phyloP scores from a whole-genome alignment of 2,888 invertebrate species.

The Magallana nippona region DNA sequence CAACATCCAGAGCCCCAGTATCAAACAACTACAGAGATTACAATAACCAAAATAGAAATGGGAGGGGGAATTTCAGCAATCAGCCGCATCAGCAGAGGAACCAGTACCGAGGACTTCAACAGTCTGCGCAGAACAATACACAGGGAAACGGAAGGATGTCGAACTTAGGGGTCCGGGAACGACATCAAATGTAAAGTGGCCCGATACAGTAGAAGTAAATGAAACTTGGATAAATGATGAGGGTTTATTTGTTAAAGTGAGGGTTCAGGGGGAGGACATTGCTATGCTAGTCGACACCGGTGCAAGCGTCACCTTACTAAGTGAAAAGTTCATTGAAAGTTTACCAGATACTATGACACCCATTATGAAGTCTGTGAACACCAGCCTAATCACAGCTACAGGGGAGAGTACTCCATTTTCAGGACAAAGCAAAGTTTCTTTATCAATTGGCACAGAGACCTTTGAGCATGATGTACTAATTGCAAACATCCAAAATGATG shows the following conservation, averaged over 20 bases:
- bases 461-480: conserved; percentile 36
- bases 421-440: background rate
- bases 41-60: too few species aligned
- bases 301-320: conserved; percentile 42
- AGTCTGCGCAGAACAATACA: background rate
- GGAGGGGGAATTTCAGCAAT: too few species aligned
- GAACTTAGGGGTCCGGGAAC: conserved; percentile 37
- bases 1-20: too few species aligned
- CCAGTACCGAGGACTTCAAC: too few species aligned
- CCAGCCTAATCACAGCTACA: conserved; percentile 6
- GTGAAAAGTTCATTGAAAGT: conserved; percentile 31
- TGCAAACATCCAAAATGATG: conserved; percentile 43
- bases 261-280: conserved; percentile 21
- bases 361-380: too few species aligned
- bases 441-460: background rate
- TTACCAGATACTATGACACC: background rate
- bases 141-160: conserved; percentile 44
- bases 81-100: too few species aligned
- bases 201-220: conserved; percentile 11
- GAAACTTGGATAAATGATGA: conserved; percentile 32
- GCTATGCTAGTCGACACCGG: conserved; percentile 44
- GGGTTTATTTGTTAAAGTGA: conserved; percentile 38
- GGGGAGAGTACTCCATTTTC: conserved; percentile 30
- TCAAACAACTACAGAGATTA: too few species aligned
- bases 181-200: conserved; percentile 15